Evolutionary conservation across 2,888 invertebrate species (phyloP).

Genomic region (Cybosia mesomella): DNA sequence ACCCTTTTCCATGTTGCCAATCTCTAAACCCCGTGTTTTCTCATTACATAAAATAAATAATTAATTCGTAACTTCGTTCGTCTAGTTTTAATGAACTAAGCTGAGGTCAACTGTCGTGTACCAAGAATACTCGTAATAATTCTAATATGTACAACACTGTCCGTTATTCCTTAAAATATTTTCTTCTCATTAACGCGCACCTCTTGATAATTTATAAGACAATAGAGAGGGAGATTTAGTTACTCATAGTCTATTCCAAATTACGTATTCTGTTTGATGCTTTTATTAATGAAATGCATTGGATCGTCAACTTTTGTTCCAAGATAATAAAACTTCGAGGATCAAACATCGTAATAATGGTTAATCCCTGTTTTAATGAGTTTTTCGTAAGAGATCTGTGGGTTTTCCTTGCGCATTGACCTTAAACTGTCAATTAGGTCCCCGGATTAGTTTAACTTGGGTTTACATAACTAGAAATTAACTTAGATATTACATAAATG

Average conservation of each 20-base stretch:
- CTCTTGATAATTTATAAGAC: slow-evolving; percentile 10
- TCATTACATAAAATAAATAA: no score
- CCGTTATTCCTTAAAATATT: slow-evolving; percentile 4
- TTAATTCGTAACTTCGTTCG: no score
- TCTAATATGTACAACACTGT: neutral
- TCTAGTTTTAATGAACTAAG: no score
- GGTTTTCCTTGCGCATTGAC: slow-evolving; percentile 14
- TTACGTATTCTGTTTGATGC: slow-evolving; percentile 47
- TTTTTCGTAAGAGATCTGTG: slow-evolving; percentile 38
- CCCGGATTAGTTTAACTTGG: slow-evolving; percentile 9
- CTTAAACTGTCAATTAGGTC: slow-evolving; percentile 20
- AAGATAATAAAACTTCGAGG: slow-evolving; percentile 52
- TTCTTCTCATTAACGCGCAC: neutral
- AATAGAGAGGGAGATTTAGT: slow-evolving; percentile 3
- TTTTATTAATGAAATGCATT: slow-evolving; percentile 54
- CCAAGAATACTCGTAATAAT: neutral
- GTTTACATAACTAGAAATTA: neutral
- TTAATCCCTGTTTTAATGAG: slow-evolving; percentile 51
- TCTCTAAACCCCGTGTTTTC: no score
- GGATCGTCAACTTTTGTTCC: slow-evolving; percentile 49
- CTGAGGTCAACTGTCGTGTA: neutral
- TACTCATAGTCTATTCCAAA: slow-evolving; percentile 24
- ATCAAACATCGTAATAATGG: slow-evolving; percentile 49
- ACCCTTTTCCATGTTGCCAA: no score
- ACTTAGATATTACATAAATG: neutral